A percentile compares a stretch with the other conserved stretches of the same genome.
Conservation (phyloP, 2,888 invertebrate genomes). For the Drosophila stalkeri region DNA sequence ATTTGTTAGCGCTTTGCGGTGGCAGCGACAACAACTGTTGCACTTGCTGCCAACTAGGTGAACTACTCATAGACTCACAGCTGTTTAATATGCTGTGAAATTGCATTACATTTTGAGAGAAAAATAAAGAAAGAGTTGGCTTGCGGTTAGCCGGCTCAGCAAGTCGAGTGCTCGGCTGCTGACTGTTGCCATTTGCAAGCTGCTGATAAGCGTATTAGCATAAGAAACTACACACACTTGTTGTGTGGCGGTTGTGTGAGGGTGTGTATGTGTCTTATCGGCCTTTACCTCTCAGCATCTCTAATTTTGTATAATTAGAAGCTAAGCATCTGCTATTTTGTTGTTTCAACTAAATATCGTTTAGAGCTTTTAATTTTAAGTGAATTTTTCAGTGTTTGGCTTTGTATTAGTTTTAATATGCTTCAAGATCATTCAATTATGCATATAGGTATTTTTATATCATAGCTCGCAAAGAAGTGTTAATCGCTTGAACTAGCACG, state of each 20-base stretch:
- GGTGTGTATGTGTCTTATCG: slow-evolving; percentile 15
- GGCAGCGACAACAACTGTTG: slow-evolving; percentile 54
- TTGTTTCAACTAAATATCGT: background rate
- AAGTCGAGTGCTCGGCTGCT: slow-evolving; percentile 4
- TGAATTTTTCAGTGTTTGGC: background rate
- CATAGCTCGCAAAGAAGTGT: too few relatives aligned
- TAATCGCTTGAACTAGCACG: too few relatives aligned
- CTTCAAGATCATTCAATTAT: background rate
- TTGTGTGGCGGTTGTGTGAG: background rate
- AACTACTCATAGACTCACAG: slow-evolving; percentile 56
- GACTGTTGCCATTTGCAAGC: slow-evolving; percentile 42
- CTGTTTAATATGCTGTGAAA: slow-evolving; percentile 80
- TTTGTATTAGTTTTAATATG: too few relatives aligned
- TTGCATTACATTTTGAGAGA: slow-evolving; percentile 69
- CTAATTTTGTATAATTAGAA: slow-evolving; percentile 15
- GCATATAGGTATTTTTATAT: too few relatives aligned
- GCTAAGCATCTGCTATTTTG: background rate
- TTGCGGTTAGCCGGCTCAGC: slow-evolving; percentile 4
- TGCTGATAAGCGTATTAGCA: slow-evolving; percentile 74
- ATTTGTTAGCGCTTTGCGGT: slow-evolving; percentile 63
- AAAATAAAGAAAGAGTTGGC: slow-evolving; percentile 52
- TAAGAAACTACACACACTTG: slow-evolving; percentile 18
- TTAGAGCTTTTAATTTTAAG: background rate
- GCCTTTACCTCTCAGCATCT: background rate
- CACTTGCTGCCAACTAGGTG: slow-evolving; percentile 32